Evolutionary conservation across 2,113 vertebrate species (phyloP).

Genomic region (Phycodurus eques): DNA sequence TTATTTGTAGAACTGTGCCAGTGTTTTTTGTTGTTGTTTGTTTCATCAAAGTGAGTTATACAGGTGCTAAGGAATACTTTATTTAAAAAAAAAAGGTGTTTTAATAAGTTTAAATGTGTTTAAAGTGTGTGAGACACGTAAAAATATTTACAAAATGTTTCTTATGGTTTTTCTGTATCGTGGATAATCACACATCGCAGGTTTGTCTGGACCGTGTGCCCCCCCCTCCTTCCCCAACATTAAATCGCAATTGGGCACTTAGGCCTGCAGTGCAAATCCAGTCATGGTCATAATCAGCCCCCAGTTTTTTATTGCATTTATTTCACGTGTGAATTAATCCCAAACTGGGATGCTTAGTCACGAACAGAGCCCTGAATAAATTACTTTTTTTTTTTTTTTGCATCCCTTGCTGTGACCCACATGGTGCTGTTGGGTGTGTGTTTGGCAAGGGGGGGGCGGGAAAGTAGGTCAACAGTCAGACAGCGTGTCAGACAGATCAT

Average conservation of each 20-base stretch:
- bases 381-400: slow-evolving; percentile 29
- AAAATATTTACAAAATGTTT: too few relatives aligned
- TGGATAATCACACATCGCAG: too few relatives aligned
- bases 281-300: neutral
- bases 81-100: too few relatives aligned
- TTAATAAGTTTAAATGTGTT: too few relatives aligned
- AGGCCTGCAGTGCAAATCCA: neutral
- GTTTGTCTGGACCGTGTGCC: too few relatives aligned
- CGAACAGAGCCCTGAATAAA: neutral
- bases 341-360: slow-evolving; percentile 1
- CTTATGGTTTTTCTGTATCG: too few relatives aligned
- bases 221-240: too few relatives aligned
- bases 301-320: neutral
- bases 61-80: too few relatives aligned
- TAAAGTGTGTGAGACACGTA: too few relatives aligned
- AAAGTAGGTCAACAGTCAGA: slow-evolving; percentile 74
- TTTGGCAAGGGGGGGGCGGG: slow-evolving; percentile 39
- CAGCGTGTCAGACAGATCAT: slow-evolving; percentile 71
- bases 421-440: slow-evolving; percentile 25
- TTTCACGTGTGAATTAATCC: neutral
- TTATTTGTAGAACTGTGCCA: too few relatives aligned
- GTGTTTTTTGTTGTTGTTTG: too few relatives aligned
- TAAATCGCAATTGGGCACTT: neutral
- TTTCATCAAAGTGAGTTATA: too few relatives aligned
- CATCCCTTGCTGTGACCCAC: slow-evolving; percentile 61